Base-by-base conservation (phyloP, 2,888 invertebrate genomes). In the Acanthoscelides obtectus region DNA sequence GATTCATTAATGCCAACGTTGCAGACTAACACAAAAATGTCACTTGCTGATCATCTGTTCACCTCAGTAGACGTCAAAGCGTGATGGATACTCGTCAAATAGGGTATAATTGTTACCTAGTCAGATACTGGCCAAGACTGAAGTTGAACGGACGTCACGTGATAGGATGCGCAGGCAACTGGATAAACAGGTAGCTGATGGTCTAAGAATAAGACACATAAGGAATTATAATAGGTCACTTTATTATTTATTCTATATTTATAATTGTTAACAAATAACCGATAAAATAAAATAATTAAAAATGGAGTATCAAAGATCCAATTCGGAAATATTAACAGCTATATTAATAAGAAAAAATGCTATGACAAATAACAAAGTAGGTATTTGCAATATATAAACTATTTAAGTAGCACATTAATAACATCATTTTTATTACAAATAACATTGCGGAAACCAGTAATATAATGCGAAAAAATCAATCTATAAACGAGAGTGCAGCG, bases 341-440 rank as follows among this genome's bases (percentile, higher is more conserved):
- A 79, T 76, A 78, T 78, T 80, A 78, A 78, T 78, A 78, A 79
- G 79, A 76, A 77, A 78, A 77, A 64, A 78, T 78, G 79, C 79
- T 76, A 79, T 79, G 72, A 80, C 78, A 76, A 74, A 77, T 79
- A 78, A 76, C 75, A 78, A 77, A 77, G 75, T 75, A 77, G 73
- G 75, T 74, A 75, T 76, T 75, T 78, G 79, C 75, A 79, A 78
- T 78, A 79, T 78, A 79, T 78, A 80, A 80, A 79, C 78, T 80
- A 81, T 81, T 77, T 79, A 80, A 80, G 80, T 80, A 81, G 80
- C 80, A 80, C 79, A 80, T 79, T 79, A 76, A 78, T 78, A 78
- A 79, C 79, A 79, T 76, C 75, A 75, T 76, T 75, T 76, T 75
- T 70, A 72, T 74, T 74, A 74, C 75, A 73, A 75, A 75, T 72